These are phyloP conservation scores for Dynastes hyllus DNA, from an alignment of 2,888 invertebrate genomes.

Conservation along the genomic window DNA sequence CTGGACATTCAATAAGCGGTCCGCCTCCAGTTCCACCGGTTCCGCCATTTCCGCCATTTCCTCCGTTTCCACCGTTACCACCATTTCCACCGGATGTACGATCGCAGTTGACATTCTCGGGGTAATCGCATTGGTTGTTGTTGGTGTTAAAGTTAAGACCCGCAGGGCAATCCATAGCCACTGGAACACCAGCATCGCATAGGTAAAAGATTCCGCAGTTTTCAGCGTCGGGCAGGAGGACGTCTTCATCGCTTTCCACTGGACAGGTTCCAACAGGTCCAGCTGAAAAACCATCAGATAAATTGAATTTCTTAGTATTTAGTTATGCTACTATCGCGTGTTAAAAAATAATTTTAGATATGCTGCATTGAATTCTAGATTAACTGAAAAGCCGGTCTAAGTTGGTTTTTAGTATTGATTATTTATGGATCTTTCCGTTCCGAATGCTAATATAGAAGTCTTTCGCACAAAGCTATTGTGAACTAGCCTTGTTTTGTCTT, in stretches of 20 bases:
- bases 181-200: neutral
- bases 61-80: neutral
- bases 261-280: slow-evolving; percentile 20
- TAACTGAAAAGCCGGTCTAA: too few relatives aligned
- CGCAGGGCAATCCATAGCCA: neutral
- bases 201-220: neutral
- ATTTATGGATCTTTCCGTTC: neutral
- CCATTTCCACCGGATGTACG: neutral
- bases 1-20: slow-evolving; percentile 15
- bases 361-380: too few relatives aligned
- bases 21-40: neutral
- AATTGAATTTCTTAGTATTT: too few relatives aligned
- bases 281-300: neutral
- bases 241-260: neutral
- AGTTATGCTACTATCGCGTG: too few relatives aligned
- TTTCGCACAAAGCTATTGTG: too few relatives aligned
- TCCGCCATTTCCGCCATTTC: neutral
- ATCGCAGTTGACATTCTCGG: neutral
- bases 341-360: too few relatives aligned
- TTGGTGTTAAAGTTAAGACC: neutral
- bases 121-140: slow-evolving; percentile 10
- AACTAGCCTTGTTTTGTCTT: neutral
- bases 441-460: neutral
- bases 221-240: slow-evolving; percentile 10
- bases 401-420: too few relatives aligned